Conservation (phyloP, 2,888 invertebrate genomes). For the Norana najaformis region DNA sequence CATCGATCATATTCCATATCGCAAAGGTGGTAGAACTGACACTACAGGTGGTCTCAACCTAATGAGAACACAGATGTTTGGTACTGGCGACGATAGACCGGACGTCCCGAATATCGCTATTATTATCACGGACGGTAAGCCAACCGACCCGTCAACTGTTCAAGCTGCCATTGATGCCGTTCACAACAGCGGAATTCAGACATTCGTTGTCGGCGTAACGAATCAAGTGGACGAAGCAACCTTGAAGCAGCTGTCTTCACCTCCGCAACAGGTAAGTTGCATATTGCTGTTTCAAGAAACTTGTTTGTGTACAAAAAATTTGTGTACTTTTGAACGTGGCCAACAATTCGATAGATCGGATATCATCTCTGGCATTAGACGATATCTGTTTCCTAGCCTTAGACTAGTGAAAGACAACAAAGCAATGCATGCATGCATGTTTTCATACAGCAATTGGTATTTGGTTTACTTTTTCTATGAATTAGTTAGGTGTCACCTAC, state of each 20-base stretch:
- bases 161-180: constrained; percentile 14
- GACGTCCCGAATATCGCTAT: neutral
- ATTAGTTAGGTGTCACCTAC: neutral
- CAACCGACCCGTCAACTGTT: constrained; percentile 18
- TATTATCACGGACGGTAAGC: constrained; percentile 22
- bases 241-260: neutral
- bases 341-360: too few relatives aligned
- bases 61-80: neutral
- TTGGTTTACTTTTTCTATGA: too few relatives aligned
- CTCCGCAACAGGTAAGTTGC: neutral
- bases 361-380: too few relatives aligned
- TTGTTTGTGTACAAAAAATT: too few relatives aligned
- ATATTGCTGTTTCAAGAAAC: too few relatives aligned
- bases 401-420: too few relatives aligned
- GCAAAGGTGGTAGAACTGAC: constrained; percentile 21
- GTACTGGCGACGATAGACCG: neutral
- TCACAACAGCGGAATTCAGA: neutral
- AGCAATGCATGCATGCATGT: too few relatives aligned
- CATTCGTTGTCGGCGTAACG: neutral
- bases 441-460: too few relatives aligned
- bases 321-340: too few relatives aligned
- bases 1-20: neutral
- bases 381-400: too few relatives aligned
- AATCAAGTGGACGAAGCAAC: neutral
- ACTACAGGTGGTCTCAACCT: constrained; percentile 7